Percentiles rank a stretch among this genome's conserved stretches.
Conservation (phyloP, 2,888 invertebrate genomes). For the Strigamia transsilvanica region DNA sequence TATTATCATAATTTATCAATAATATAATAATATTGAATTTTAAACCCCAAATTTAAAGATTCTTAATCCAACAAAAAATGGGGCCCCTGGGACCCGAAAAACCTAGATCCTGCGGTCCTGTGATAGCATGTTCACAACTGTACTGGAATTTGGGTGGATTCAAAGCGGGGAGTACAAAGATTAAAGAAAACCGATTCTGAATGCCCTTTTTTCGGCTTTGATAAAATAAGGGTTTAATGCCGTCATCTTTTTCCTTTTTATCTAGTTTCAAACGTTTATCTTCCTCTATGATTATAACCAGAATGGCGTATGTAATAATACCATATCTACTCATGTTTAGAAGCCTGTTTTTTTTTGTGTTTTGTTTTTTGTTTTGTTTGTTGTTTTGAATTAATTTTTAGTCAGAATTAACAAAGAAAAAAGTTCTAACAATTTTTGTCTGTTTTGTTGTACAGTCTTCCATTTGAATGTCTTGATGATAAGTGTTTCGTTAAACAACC, state of each 20-base stretch:
- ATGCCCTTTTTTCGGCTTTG: no score
- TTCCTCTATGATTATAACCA: neutral
- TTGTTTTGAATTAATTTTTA: neutral
- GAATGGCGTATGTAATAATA: conserved; percentile 8
- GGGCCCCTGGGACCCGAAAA: no score
- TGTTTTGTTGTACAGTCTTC: conserved; percentile 8
- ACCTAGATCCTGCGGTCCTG: no score
- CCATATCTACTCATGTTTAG: conserved; percentile 8
- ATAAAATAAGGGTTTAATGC: no score
- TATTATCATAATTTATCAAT: no score
- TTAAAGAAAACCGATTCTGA: no score
- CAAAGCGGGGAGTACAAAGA: no score
- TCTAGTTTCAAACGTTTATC: neutral
- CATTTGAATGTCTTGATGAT: neutral
- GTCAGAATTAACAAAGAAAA: neutral
- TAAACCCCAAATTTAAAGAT: no score
- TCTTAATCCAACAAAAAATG: no score
- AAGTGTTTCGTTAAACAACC: conserved; percentile 2
- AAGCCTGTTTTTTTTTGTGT: neutral
- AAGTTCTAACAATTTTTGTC: neutral
- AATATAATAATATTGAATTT: no score
- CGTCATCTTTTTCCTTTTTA: neutral
- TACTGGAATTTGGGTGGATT: no score
- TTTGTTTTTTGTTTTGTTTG: neutral
- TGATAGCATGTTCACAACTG: no score